Evolutionary conservation across 2,797 vertebrate genomes (phyloP), one percentile per base, ranked within the genome.

Genomic region (Danio kyathit): DNA sequence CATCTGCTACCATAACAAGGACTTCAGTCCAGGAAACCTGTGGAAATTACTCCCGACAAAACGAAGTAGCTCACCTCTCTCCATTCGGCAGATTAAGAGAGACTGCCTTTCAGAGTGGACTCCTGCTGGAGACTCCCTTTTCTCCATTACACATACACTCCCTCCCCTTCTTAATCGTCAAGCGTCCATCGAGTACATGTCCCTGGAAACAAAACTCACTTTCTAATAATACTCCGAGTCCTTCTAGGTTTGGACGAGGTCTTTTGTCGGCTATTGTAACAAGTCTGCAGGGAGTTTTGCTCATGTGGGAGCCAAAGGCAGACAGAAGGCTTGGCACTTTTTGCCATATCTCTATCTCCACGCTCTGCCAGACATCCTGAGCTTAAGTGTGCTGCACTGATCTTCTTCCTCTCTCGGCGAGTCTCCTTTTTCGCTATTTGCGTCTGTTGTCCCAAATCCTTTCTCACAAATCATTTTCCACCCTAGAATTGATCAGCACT

Each of bases 291-390:
- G 69, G 76, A 80, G 64, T 76, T 82, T 70, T 81, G 49, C 67
- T 74, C 78, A 82, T 71, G 48, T 44, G 69, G 54, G 64, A 66
- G 51, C 79, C 57, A 61, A 69, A 74, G 60, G 38, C 75, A 76
- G 79, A 66, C 74, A 57, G 81, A 79, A 70, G 70, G 51, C 74
- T 83, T 81, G 82, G 63, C 74, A 81, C 73, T 70, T 84, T 73
- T 52, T 17, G 61, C 48, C 84, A 82, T 78, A 87, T 83, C 77
- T 80, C 79, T 71, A 63, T 79, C 66, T 81, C 60, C 44, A 85
- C 83, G 80, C 67, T 59, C 84, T 80, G 63, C 74, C 88, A 86
- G 82, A 82, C 82, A 80, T 87, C 65, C 87, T 88, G 87, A 82
- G 87, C 89, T 87, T 76, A 81, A 79, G 63, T 78, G 70, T 41